Base-by-base conservation (phyloP, 2,888 invertebrate genomes). In the Drosophila lutescens region DNA sequence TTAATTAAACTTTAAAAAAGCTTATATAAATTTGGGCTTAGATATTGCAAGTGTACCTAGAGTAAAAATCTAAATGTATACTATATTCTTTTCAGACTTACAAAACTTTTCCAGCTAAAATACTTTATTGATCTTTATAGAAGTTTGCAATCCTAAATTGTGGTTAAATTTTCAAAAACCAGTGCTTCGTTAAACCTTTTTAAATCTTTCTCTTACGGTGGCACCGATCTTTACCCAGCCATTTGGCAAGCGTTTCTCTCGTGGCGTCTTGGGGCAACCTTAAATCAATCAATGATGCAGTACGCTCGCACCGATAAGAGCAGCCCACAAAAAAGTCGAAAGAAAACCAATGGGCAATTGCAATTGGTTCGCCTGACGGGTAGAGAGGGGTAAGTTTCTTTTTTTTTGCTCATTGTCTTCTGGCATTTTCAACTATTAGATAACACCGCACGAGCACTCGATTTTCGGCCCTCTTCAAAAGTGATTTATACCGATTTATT, bases 201-300 rank as follows among this genome's bases (percentile, higher is more conserved):
- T 43, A 17, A 26, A 9, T 32, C 32, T 58, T 44, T 20, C 36
- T 58, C 9, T 2, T 26, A 6, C 26, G 59, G 15, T 17, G 36
- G 17, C 32, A 6, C 51, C 67, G 58, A 58, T 71, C 60, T 38
- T 51, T 51, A 72, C 58, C 47, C 49, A 34, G 36, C 41, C 59
- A 54, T 53, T 82, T 89, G 88, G 89, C 88, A 87, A 79, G 56
- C 69, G 78, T 49, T 58, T 36, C 32, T 49, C 62, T 50, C 56
- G 65, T 62, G 78, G 86, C 86, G 82, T 80, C 78, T 78, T 79
- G 79, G 76, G 74, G 70, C 68, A 88, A 88, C 89, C 88, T 89
- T 89, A 89, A 86, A 87, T 89, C 89, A 83, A 89, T 88, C 89
- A 88, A 76, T 73, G 82, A 65, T 81, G 76, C 77, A 68, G 63